Conservation (phyloP, 1,140 invertebrate species). For the Zaprionus davidi region DNA sequence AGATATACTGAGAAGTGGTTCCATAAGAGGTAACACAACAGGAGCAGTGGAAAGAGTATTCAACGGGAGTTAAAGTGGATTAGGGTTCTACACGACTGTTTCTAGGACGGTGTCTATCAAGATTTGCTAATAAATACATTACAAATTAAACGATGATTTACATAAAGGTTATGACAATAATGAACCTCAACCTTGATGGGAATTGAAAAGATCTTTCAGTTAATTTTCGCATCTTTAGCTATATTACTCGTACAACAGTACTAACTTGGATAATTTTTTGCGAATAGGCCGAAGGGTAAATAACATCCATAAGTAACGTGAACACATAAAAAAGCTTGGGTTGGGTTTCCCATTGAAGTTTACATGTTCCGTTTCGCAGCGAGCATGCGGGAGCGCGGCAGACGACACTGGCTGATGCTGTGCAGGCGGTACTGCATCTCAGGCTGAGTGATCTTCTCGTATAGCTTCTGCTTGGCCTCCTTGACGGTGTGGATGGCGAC, state of each 20-base stretch:
- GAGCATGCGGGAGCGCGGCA: constrained; percentile 67
- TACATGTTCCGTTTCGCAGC: constrained; percentile 67
- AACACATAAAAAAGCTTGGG: neutral
- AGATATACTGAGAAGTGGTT: too few species aligned
- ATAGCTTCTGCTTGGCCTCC: constrained; percentile 70
- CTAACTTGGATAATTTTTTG: neutral
- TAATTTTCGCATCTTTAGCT: neutral
- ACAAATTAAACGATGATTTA: neutral
- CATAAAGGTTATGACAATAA: too few species aligned
- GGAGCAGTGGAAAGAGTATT: too few species aligned
- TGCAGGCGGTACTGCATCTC: constrained; percentile 80
- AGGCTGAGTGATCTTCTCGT: constrained; percentile 75
- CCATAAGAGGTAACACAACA: too few species aligned
- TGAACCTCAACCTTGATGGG: neutral
- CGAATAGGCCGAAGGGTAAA: neutral
- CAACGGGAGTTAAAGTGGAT: too few species aligned
- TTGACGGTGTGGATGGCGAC: constrained; percentile 61
- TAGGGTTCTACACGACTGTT: too few species aligned
- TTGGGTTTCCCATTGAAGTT: neutral
- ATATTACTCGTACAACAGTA: neutral
- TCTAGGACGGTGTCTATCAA: too few species aligned
- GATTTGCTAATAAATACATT: too few species aligned
- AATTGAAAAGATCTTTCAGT: neutral
- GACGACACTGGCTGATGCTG: constrained; percentile 73
- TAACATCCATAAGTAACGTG: neutral